Percentiles rank a stretch among this genome's conserved stretches.
phyloP scores from a whole-genome alignment of 2,797 vertebrate genomes.

The Falco concolor region DNA sequence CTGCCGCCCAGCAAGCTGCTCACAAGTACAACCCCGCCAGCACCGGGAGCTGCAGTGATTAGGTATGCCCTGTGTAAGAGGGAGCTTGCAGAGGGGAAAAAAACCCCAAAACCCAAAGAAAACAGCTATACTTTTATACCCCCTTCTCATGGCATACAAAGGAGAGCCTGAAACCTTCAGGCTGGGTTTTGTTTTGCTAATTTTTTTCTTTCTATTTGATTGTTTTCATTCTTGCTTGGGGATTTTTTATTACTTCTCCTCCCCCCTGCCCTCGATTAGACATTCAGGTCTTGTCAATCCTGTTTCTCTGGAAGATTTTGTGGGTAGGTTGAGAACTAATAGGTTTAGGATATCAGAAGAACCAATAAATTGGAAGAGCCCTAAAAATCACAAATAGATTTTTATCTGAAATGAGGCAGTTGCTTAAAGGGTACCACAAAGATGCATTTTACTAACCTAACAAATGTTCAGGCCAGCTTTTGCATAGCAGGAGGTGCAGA shows the following conservation, averaged over 20 bases:
- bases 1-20: background rate
- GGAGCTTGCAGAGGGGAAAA: background rate
- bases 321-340: background rate
- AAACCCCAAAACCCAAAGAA: background rate
- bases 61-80: background rate
- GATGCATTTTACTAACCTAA: background rate
- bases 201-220: background rate
- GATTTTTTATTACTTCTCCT: background rate
- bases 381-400: constrained; percentile 18
- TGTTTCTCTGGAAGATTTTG: background rate
- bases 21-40: background rate
- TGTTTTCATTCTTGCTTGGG: background rate
- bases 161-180: background rate
- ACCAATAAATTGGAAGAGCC: background rate
- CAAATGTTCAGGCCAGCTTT: constrained; percentile 31
- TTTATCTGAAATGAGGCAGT: constrained; percentile 31
- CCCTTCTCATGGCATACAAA: background rate
- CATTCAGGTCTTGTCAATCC: background rate
- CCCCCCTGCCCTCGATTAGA: background rate
- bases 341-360: constrained; percentile 24
- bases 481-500: constrained; percentile 9
- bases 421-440: constrained; percentile 2
- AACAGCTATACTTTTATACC: background rate
- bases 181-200: background rate
- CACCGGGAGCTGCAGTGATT: background rate